Evolutionary conservation across 2,888 invertebrate genomes (phyloP), one percentile per base, ranked within the genome.

Genomic region (Trichogramma dendrolimi): DNA sequence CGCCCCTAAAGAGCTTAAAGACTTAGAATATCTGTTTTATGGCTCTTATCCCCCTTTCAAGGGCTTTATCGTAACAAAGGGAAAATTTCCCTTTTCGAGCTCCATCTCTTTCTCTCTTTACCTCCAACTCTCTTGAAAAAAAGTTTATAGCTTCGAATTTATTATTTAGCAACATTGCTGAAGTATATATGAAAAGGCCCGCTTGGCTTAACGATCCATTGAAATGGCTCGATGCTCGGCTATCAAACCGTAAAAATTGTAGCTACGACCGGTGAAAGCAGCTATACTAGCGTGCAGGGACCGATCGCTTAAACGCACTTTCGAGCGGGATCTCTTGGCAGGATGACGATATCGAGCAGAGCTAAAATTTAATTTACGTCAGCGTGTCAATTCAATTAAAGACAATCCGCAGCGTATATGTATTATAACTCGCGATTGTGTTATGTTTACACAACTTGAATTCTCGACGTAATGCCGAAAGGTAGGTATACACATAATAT

Each of bases 341-440:
- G 27, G 27, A 27, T 27, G 27, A 27, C 27, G 27, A 27, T 27
- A 27, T 27, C 27, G 3, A 27, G 27, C 27, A 27, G 27, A 27
- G 27, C 27, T 27, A 27, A 27, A 27, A 60, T 60, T 68, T 71
- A 72, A 75, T 74, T 76, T 72, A 76, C 71, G 69, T 63, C 67
- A 67, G 64, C 67, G 67, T 70, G 71, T 64, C 70, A 70, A 69
- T 73, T 75, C 72, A 73, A 75, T 75, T 73, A 72, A 74, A 72
- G 63, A 67, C 62, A 27, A 27, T 27, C 27, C 27, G 27, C 27
- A 27, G 27, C 27, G 27, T 27, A 27, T 27, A 27, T 27, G 27
- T 27, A 27, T 27, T 27, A 27, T 27, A 27, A 27, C 27, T 27
- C 27, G 27, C 27, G 27, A 27, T 27, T 27, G 27, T 27, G 27